Conservation (phyloP, 1,140 invertebrate species). For the Drosophila sproati region DNA sequence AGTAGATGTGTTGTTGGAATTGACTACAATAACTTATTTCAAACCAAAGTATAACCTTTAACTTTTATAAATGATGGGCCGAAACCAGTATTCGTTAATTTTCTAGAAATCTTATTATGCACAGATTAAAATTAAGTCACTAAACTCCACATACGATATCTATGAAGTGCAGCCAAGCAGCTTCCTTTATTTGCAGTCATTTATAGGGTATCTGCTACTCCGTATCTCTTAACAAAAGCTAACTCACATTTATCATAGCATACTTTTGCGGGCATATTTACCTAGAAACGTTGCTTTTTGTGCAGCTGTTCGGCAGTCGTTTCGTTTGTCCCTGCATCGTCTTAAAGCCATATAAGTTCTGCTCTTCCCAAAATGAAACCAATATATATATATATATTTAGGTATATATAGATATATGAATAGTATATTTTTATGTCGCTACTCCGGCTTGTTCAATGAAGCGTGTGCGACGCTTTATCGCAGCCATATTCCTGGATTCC, state of each 20-base stretch:
- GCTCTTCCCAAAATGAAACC: slow-evolving; percentile 1
- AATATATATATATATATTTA: not conserved
- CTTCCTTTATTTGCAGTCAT: too few species aligned
- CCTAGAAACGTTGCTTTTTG: slow-evolving; percentile 14
- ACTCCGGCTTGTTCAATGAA: slow-evolving; percentile 66
- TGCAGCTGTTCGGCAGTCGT: slow-evolving; percentile 27
- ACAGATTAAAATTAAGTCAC: not conserved
- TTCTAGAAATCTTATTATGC: too few species aligned
- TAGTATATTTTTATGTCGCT: slow-evolving; percentile 26
- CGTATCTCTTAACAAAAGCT: not conserved
- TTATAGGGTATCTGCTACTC: not conserved
- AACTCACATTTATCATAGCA: slow-evolving; percentile 60
- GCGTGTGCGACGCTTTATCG: slow-evolving; percentile 58
- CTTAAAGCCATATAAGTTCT: slow-evolving; percentile 75
- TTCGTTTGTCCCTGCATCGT: slow-evolving; percentile 21
- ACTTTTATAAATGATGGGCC: too few species aligned
- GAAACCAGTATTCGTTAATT: too few species aligned
- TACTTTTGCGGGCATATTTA: slow-evolving; percentile 67
- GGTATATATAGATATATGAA: slow-evolving; percentile 1
- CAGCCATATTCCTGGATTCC: slow-evolving; percentile 13
- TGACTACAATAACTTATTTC: too few species aligned
- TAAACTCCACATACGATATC: too few species aligned
- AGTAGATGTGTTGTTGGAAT: too few species aligned
- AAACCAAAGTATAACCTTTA: too few species aligned
- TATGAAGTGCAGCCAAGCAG: too few species aligned